A percentile compares a stretch with the other conserved stretches of the same genome.
These are phyloP conservation scores for Oceanodroma leucorhoa DNA, from an alignment of 2,797 vertebrate species.

Conservation along the genomic window DNA sequence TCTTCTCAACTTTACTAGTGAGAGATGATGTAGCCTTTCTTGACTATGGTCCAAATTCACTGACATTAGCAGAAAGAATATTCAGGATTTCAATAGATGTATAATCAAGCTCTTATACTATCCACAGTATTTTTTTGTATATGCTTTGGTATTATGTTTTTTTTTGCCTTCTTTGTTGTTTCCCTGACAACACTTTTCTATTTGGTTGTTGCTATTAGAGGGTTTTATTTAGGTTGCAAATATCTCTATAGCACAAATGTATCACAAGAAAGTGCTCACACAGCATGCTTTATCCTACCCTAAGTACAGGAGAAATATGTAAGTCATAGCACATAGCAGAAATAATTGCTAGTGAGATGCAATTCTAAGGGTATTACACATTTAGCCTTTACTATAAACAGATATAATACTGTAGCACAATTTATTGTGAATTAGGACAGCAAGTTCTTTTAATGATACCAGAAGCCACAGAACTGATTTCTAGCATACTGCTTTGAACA, in stretches of 20 bases:
- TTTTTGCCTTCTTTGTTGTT: neutral
- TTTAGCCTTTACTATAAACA: neutral
- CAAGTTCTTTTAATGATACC: neutral
- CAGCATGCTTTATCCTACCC: neutral
- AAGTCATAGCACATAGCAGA: neutral
- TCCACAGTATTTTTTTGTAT: neutral
- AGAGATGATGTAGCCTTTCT: neutral
- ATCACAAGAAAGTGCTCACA: neutral
- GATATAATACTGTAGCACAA: neutral
- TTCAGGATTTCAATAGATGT: neutral
- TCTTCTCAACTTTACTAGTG: neutral
- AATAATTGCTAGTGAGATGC: neutral
- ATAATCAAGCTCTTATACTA: neutral
- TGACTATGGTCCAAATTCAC: neutral
- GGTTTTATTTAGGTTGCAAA: slow-evolving; percentile 32
- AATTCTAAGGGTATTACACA: neutral
- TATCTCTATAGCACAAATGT: slow-evolving; percentile 16
- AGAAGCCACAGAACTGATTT: neutral
- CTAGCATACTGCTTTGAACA: neutral
- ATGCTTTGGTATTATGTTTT: neutral
- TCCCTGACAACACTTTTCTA: neutral
- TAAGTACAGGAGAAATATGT: neutral
- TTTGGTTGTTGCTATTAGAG: slow-evolving; percentile 19
- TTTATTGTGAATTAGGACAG: neutral
- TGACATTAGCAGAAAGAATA: neutral